Base-by-base conservation (phyloP, 1,140 invertebrate genomes). In the Littorina saxatilis region DNA sequence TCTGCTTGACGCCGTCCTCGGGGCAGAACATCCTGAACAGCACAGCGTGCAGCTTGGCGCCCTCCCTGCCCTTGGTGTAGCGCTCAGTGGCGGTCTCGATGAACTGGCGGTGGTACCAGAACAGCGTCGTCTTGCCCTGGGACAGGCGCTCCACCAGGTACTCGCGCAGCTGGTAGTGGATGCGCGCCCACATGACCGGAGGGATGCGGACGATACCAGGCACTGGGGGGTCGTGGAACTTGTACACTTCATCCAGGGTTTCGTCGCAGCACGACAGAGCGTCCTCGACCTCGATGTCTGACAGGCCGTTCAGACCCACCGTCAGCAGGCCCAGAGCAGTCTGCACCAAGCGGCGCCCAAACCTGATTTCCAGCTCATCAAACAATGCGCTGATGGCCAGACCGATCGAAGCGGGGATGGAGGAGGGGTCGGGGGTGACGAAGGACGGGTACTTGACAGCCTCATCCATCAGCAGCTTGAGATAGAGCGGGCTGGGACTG, bases 61-160 rank as follows among this genome's bases (percentile, higher is more conserved):
- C 85, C 15, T 82, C 79, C 7, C 76, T 79, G 27, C 83, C 83
- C 15, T 95, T 95, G 0, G 97, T 96, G 91, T 99, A 99, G 66
- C 98, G 93, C 90, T 98, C 97, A 74, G 95, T 95, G 0, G 98
- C 98, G 0, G 97, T 96, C 89, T 99, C 97, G 29, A 97, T 94
- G 91, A 99, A 99, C 92, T 99, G 98, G 80, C 98, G 94, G 86
- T 88, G 94, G 89, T 92, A 93, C 91, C 92, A 99, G 91, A 98
- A 99, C 92, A 99, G 95, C 0, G 99, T 98, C 35, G 82, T 88
- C 73, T 89, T 90, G 5, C 94, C 94, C 81, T 95, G 94, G 27
- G 93, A 93, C 79, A 93, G 87, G 73, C 93, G 92, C 93, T 95
- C 95, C 40, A 94, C 94, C 50, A 96, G 87, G 91, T 96, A 96